phyloP scores from a whole-genome alignment of 2,888 invertebrate genomes.

The Sarcophaga caerulescens region DNA sequence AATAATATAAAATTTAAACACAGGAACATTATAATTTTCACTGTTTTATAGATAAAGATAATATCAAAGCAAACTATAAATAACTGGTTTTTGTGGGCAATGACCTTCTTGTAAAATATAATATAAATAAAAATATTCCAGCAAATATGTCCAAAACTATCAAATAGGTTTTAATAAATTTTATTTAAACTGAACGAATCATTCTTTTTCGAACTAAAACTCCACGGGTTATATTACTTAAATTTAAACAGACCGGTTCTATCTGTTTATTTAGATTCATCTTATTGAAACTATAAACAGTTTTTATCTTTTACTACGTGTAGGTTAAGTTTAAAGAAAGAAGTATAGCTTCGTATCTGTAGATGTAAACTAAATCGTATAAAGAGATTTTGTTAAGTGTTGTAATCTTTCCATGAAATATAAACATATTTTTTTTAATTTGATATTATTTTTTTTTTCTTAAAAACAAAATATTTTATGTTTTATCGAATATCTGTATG shows the following conservation, averaged over 20 bases:
- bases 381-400: background rate
- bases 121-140: background rate
- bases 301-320: background rate
- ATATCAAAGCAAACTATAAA: background rate
- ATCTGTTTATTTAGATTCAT: too few species aligned
- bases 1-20: too few species aligned
- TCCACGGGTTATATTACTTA: background rate
- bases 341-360: background rate
- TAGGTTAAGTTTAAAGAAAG: conserved; percentile 25
- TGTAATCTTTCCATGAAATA: conserved; percentile 5
- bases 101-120: conserved; percentile 28
- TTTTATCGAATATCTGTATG: too few species aligned
- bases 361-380: background rate
- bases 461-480: background rate
- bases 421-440: conserved; percentile 7
- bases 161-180: too few species aligned
- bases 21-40: background rate
- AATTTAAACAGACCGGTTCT: background rate
- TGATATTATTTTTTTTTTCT: background rate
- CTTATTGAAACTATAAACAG: too few species aligned
- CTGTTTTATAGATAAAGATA: background rate
- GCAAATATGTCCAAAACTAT: background rate
- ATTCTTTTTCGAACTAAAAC: too few species aligned
- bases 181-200: too few species aligned
- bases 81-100: conserved; percentile 12